These are phyloP conservation scores for Cyclopterus lumpus DNA, from an alignment of 2,797 vertebrate genomes.

Conservation along the genomic window DNA sequence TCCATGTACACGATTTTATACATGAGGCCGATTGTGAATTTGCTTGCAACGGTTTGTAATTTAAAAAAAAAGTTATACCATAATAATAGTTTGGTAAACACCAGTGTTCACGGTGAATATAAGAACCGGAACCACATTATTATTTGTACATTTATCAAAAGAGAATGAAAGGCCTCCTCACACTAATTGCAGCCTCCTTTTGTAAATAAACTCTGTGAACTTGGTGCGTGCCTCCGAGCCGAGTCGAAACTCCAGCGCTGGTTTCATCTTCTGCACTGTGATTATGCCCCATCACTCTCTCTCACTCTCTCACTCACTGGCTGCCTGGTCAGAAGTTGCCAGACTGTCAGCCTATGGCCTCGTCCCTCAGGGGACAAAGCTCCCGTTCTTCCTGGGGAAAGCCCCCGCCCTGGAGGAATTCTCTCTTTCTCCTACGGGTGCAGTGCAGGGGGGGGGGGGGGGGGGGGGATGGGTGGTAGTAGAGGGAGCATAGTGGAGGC, in stretches of 20 bases:
- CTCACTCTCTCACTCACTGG: conserved; percentile 37
- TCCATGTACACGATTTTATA: too few species aligned
- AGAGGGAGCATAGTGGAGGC: conserved; percentile 41
- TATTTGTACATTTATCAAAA: neutral
- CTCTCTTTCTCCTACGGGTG: conserved; percentile 79
- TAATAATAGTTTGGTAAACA: too few species aligned
- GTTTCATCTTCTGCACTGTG: conserved; percentile 61
- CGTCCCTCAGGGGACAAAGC: conserved; percentile 84
- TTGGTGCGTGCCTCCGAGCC: conserved; percentile 4
- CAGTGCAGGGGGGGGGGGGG: conserved; percentile 8
- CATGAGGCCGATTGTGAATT: neutral
- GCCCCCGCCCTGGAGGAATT: conserved; percentile 83
- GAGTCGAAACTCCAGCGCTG: conserved; percentile 45
- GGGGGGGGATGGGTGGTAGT: conserved; percentile 11
- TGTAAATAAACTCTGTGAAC: neutral
- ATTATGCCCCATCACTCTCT: conserved; percentile 47
- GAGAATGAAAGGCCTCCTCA: neutral
- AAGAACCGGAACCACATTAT: conserved; percentile 5
- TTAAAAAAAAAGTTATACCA: too few species aligned
- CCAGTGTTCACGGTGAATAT: neutral
- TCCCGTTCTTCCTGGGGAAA: conserved; percentile 86
- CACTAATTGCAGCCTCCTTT: neutral
- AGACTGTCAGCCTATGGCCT: conserved; percentile 80
- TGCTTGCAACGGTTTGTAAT: neutral
- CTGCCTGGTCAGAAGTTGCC: conserved; percentile 74